phyloP scores from a whole-genome alignment of 2,888 invertebrate species.

The Pristionchus fissidentatus region DNA sequence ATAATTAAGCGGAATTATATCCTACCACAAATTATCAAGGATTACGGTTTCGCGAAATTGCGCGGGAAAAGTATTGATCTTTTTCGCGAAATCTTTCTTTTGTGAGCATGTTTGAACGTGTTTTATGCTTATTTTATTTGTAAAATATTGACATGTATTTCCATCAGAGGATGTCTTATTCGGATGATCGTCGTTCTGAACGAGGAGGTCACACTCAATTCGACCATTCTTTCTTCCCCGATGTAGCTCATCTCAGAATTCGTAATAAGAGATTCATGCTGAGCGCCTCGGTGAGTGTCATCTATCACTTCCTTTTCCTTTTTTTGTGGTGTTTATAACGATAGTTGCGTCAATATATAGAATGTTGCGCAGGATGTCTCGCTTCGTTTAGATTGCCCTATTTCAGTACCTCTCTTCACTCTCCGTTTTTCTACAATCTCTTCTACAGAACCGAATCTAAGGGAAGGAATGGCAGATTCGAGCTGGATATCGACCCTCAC shows the following conservation, averaged over 20 bases:
- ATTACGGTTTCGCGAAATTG: neutral
- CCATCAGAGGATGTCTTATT: neutral
- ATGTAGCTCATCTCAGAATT: neutral
- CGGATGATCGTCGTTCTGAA: neutral
- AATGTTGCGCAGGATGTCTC: too few relatives aligned
- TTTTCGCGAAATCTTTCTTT: too few relatives aligned
- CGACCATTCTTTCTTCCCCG: neutral
- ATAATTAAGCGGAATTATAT: neutral
- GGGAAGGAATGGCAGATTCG: neutral
- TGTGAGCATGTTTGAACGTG: too few relatives aligned
- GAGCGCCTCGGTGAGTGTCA: neutral
- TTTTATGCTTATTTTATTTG: neutral
- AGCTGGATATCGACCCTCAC: neutral
- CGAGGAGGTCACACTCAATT: neutral
- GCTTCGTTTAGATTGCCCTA: too few relatives aligned
- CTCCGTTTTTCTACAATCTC: neutral
- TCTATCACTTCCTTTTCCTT: too few relatives aligned
- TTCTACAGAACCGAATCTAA: neutral
- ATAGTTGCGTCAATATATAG: too few relatives aligned
- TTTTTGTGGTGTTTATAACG: too few relatives aligned
- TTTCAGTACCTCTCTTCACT: too few relatives aligned
- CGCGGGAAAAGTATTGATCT: too few relatives aligned
- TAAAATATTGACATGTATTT: neutral
- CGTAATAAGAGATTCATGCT: neutral
- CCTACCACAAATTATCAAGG: neutral